Base-by-base conservation (phyloP, 23 tunicate species). In the Halocynthia roretzi region DNA sequence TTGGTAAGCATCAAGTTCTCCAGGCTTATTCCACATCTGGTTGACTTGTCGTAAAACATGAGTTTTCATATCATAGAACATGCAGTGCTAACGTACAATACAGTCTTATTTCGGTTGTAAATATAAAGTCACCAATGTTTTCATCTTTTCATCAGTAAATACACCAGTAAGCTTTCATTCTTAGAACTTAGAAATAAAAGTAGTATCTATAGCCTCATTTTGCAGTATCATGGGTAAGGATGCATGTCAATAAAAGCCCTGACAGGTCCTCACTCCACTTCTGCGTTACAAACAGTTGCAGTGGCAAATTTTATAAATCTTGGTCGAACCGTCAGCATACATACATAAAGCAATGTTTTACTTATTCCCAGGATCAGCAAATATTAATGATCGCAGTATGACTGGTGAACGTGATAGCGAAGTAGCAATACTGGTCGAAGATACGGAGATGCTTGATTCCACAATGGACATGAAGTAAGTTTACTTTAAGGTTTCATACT, bases 341-440 rank as follows among this genome's bases (percentile, higher is more conserved):
- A 31, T 31, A 0, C 44, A 4, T 31, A 31, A 31, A 31, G 44
- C 44, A 31, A 31, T 31, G 4, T 31, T 31, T 31, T 31, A 31
- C 4, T 31, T 31, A 31, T 31, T 31, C 44, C 14, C 76, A 89
- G 96, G 98, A 6, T 92, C 95, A 8, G 95, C 99, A 62, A 94
- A 94, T 77, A 85, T 94, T 53, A 94, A 94, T 76, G 99, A 94
- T 53, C 80, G 99, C 12, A 87, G 95, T 65, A 84, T 94, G 91
- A 69, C 90, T 8, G 99, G 99, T 10, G 56, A 53, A 8, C 77
- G 99, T 7, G 99, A 94, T 65, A 84, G 90, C 60, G 99, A 94
- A 65, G 95, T 88, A 8, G 99, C 99, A 21, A 81, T 94, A 78
- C 53, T 87, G 58, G 72, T 94, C 23, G 95, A 94, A 72, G 95